phyloP scores from a whole-genome alignment of 2,888 invertebrate genomes.

The Alviniconcha strummeri region DNA sequence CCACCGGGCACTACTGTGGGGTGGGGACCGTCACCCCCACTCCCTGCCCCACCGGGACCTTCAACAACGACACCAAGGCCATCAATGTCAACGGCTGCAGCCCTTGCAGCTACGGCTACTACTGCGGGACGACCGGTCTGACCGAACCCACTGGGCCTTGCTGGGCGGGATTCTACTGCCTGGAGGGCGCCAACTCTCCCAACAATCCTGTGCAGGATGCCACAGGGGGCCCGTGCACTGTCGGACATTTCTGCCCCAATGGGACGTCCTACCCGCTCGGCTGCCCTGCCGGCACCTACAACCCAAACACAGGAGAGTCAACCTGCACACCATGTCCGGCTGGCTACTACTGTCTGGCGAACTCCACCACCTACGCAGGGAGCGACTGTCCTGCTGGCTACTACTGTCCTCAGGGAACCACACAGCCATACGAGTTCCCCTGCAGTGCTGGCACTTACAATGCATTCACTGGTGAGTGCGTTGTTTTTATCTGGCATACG shows the following conservation, averaged over 20 bases:
- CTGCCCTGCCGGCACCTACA: slow-evolving; percentile 58
- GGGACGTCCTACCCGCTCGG: slow-evolving; percentile 64
- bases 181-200: slow-evolving; percentile 56
- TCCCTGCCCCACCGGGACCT: slow-evolving; percentile 64
- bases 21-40: slow-evolving; percentile 55
- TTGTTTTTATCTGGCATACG: background rate
- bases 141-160: slow-evolving; percentile 64
- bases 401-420: slow-evolving; percentile 63
- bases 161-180: slow-evolving; percentile 68
- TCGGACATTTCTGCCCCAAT: slow-evolving; percentile 68
- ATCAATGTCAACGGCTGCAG: slow-evolving; percentile 51
- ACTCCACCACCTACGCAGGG: slow-evolving; percentile 52
- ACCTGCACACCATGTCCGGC: slow-evolving; percentile 53
- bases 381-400: slow-evolving; percentile 61
- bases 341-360: slow-evolving; percentile 56
- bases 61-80: slow-evolving; percentile 54
- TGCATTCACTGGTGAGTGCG: slow-evolving; percentile 49
- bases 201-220: slow-evolving; percentile 55
- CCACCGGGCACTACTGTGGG: slow-evolving; percentile 65
- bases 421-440: slow-evolving; percentile 56
- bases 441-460: slow-evolving; percentile 66
- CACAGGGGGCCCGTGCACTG: slow-evolving; percentile 66
- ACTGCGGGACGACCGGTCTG: slow-evolving; percentile 60
- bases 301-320: slow-evolving; percentile 48
- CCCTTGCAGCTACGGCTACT: slow-evolving; percentile 57